Evolutionary conservation across 2,797 vertebrate species (phyloP), one percentile per base, ranked within the genome.

Genomic region (Australoheros facetus): DNA sequence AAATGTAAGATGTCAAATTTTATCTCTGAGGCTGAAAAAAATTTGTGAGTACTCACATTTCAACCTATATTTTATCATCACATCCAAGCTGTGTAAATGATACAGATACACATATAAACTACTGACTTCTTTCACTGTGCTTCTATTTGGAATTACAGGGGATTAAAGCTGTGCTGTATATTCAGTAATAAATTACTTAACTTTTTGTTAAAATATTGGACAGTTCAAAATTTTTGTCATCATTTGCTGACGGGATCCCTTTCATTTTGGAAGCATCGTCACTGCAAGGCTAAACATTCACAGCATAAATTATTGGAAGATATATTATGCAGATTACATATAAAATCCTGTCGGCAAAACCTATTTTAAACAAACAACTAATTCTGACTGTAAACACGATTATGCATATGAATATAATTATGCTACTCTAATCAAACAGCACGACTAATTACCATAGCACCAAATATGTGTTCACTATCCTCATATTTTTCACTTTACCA

Each of bases 371-470:
- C 90, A 94, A 94, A 95, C 94, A 95, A 93, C 85, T 87, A 75
- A 90, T 94, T 94, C 83, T 90, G 84, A 93, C 85, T 89, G 91
- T 90, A 95, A 96, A 95, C 92, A 94, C 75, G 87, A 92, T 95
- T 94, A 93, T 89, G 90, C 89, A 37, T 37, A 37, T 37, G 37
- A 92, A 93, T 55, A 51, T 88, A 93, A 94, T 94, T 90, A 93
- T 89, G 89, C 88, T 62, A 76, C 75, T 87, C 88, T 92, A 91
- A 94, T 96, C 91, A 95, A 92, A 94, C 91, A 88, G 78, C 76
- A 91, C 66, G 66, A 70, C 81, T 92, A 93, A 95, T 94, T 92
- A 90, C 88, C 90, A 94, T 90, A 83, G 93, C 81, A 91, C 93
- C 88, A 88, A 89, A 92, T 90, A 82, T 81, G 85, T 86, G 83